These are phyloP conservation scores for Patiria miniata DNA, from an alignment of 35 echinoderm and acorn worm genomes.

Conservation along the genomic window DNA sequence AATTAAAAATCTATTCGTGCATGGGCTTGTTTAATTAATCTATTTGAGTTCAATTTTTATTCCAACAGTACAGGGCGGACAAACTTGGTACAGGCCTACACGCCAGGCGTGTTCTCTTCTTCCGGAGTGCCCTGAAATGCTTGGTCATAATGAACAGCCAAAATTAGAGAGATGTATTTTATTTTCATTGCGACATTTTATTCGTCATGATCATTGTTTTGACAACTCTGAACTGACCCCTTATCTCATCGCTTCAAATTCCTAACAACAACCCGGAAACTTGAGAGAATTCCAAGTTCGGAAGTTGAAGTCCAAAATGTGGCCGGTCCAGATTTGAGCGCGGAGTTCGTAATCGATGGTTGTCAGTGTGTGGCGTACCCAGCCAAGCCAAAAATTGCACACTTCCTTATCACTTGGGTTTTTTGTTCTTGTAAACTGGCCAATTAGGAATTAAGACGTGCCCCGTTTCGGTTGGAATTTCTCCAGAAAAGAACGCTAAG, in stretches of 20 bases:
- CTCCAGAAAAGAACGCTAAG: not conserved
- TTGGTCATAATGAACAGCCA: too few relatives aligned
- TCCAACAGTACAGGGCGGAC: too few relatives aligned
- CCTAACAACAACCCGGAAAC: not conserved
- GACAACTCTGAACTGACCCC: too few relatives aligned
- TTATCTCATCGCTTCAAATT: not conserved
- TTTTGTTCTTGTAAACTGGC: not conserved
- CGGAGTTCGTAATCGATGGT: not conserved
- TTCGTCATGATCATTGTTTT: too few relatives aligned
- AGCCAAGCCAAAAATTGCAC: not conserved
- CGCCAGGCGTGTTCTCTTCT: too few relatives aligned
- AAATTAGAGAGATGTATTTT: too few relatives aligned
- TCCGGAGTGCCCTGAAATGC: too few relatives aligned
- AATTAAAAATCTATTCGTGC: too few relatives aligned
- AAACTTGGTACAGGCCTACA: too few relatives aligned
- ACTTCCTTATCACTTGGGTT: not conserved
- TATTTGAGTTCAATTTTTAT: too few relatives aligned
- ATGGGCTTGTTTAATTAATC: too few relatives aligned
- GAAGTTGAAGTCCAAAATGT: constrained; percentile 1
- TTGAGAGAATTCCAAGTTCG: constrained; percentile 8
- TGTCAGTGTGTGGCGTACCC: not conserved
- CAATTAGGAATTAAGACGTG: not conserved
- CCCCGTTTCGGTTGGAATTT: not conserved
- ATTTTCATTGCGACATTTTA: too few relatives aligned
- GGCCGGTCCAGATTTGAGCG: not conserved